Evolutionary conservation across 2,888 invertebrate genomes (phyloP).

Genomic region (Poecilus cupreus): DNA sequence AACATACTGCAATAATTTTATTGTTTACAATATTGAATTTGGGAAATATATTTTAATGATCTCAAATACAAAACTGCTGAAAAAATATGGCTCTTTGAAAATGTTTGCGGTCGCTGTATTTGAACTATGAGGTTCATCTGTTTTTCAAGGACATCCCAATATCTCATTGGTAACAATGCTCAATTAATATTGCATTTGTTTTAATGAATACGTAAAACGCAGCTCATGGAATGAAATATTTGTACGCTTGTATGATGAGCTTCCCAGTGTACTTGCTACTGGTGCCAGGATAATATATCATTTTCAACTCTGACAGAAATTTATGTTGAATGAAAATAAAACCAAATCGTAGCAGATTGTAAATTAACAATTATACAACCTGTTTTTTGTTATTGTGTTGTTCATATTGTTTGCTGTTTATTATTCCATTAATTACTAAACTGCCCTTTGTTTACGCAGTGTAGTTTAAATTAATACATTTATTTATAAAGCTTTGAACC

Average conservation of each 20-base stretch:
- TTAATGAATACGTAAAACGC: neutral
- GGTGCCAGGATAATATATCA: constrained; percentile 8
- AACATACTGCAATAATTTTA: no score
- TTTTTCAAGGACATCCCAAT: neutral
- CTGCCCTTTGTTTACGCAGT: no score
- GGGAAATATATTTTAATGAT: no score
- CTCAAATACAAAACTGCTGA: no score
- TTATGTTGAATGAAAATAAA: constrained; percentile 32
- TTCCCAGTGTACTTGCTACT: neutral
- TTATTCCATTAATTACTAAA: neutral
- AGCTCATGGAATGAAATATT: neutral
- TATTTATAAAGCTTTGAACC: no score
- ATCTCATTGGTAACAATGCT: constrained; percentile 22
- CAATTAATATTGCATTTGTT: constrained; percentile 32
- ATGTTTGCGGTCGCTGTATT: neutral
- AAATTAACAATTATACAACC: neutral
- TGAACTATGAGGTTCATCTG: neutral
- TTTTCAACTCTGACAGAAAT: constrained; percentile 17
- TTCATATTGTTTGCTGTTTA: neutral
- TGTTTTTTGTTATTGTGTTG: neutral
- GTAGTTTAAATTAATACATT: no score
- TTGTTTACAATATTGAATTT: no score
- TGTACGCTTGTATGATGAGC: neutral
- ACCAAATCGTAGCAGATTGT: neutral
- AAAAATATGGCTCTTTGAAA: no score